Percentiles rank a stretch among this genome's conserved stretches.
phyloP scores from a whole-genome alignment of 2,113 vertebrate genomes.

The Prionailurus viverrinus region DNA sequence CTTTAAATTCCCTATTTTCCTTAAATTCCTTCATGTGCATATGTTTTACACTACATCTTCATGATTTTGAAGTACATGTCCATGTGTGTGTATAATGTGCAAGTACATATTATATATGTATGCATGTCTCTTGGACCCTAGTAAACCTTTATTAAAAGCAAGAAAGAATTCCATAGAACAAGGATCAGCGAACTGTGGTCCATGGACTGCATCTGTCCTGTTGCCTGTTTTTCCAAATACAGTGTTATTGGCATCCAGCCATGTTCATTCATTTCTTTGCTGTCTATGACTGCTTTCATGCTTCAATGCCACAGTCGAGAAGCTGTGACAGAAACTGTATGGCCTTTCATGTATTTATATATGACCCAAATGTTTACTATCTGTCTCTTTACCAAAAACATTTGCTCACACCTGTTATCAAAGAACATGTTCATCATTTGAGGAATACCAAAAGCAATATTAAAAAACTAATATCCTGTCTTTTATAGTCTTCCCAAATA shows the following conservation, averaged over 20 bases:
- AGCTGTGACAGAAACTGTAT: neutral
- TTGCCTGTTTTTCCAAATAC: neutral
- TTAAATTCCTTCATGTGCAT: neutral
- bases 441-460: neutral
- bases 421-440: neutral
- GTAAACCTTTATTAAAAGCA: neutral
- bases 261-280: neutral
- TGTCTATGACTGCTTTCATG: neutral
- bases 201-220: neutral
- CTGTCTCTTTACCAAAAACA: neutral
- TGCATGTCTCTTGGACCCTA: neutral
- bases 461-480: neutral
- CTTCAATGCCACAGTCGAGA: neutral
- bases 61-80: neutral
- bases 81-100: neutral
- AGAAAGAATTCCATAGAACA: neutral
- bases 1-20: conserved; percentile 12
- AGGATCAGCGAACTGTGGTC: neutral
- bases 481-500: conserved; percentile 13
- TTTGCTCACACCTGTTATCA: neutral
- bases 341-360: neutral
- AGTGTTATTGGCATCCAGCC: neutral
- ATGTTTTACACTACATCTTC: neutral
- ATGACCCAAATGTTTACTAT: neutral
- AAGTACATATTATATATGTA: neutral